Evolutionary conservation across 2,888 invertebrate species (phyloP), one percentile per base, ranked within the genome.

Genomic region (Hydrotaea cyrtoneurina): DNA sequence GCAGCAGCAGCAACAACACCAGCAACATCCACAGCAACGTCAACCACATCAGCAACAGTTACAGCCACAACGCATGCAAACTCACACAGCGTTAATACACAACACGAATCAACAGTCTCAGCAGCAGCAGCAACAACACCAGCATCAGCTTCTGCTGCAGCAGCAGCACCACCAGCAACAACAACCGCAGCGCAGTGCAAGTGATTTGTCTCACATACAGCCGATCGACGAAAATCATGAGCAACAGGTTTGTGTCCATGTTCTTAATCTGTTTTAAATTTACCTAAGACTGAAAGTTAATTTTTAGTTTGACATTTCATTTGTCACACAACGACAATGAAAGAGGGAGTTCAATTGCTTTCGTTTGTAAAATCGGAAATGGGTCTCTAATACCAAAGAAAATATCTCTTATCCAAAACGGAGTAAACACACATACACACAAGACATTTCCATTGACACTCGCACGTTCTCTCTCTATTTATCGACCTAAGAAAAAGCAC

Each of bases 211-310:
- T 66, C 83, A 88, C 55, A 80, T 87, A 76, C 85, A 82, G 74
- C 78, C 80, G 78, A 83, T 78, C 59, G 87, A 78, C 73, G 87
- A 86, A 84, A 87, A 83, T 62, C 74, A 74, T 66, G 86, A 87
- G 79, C 87, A 87, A 81, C 87, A 87, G 87, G 87, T 88, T 80
- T 72, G 88, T 86, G n/a, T 36, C 3, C 17, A 36, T 64, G 36
- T 15, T 50, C n/a, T 50, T n/a, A 4, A 50, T 57, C 31, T 31
- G 31, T 7, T 31, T 31, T 4, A 31, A 31, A 31, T 31, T 31
- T 31, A 31, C 31, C 31, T 31, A 31, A 2, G 7, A 31, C 2
- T 31, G 2, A 31, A 31, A 31, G 31, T 31, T 31, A n/a, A 50
- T 50, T 4, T 50, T 50, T 13, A n/a, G n/a, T 50, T 50, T 7